A percentile compares a stretch with the other conserved stretches of the same genome.
Evolutionary conservation across 2,888 invertebrate genomes (phyloP).

Genomic region (Chymomyza caudatula): DNA sequence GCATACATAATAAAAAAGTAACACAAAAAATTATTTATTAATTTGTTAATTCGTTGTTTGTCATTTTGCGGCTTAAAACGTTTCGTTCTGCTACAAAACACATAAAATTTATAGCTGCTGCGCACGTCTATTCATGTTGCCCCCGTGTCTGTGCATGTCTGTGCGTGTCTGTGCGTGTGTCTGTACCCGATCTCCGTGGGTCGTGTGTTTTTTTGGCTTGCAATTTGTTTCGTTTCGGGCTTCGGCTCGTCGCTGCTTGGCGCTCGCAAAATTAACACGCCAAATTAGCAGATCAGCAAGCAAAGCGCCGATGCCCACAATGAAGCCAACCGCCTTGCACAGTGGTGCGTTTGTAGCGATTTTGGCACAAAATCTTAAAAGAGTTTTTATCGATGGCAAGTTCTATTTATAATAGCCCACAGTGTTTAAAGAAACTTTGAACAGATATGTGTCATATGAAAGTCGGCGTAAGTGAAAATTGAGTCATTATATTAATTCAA

Average conservation of each 20-base stretch:
- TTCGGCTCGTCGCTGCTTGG: conserved; percentile 2
- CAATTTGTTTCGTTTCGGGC: conserved; percentile 5
- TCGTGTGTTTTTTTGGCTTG: not conserved
- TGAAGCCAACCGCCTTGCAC: not conserved
- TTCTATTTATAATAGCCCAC: no score
- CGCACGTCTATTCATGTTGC: not conserved
- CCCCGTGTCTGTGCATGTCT: conserved; percentile 1
- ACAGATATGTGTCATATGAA: no score
- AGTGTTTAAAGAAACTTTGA: no score
- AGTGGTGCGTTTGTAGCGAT: not conserved
- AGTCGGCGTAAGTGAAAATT: no score
- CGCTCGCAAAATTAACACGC: conserved; percentile 65
- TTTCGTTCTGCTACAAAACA: conserved; percentile 70
- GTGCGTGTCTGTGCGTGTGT: not conserved
- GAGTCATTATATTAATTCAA: no score
- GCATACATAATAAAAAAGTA: conserved; percentile 26
- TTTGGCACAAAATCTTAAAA: not conserved
- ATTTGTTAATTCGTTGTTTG: conserved; percentile 73
- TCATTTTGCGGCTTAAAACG: conserved; percentile 71
- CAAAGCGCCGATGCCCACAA: not conserved
- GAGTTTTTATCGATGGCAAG: no score
- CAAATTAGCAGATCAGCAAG: conserved; percentile 52
- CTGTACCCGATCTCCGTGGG: not conserved
- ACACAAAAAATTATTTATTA: conserved; percentile 67
- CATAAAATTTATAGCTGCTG: conserved; percentile 60